Conservation (phyloP, 30 jellyfish, hydroid and myxozoan species). For the Aurelia aurita region DNA sequence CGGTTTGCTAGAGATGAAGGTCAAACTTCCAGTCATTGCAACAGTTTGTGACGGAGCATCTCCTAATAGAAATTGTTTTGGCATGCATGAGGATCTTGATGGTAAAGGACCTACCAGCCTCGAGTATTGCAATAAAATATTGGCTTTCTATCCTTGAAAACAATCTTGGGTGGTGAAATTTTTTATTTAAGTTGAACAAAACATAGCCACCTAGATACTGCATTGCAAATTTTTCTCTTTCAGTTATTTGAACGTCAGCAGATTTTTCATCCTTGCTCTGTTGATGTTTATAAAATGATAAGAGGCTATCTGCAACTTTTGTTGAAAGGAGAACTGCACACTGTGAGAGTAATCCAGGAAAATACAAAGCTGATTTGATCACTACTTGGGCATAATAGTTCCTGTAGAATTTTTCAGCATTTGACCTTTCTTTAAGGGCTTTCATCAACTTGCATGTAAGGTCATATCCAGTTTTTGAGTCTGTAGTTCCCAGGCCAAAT, state of each 20-base stretch:
- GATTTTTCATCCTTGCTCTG: neutral
- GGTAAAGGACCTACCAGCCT: neutral
- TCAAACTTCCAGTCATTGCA: slow-evolving; percentile 3
- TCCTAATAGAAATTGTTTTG: neutral
- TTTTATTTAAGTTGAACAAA: slow-evolving; percentile 34
- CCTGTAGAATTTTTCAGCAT: slow-evolving; percentile 23
- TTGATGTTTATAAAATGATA: neutral
- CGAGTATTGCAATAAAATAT: slow-evolving; percentile 25
- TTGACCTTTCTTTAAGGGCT: slow-evolving; percentile 6
- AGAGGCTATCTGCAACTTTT: slow-evolving; percentile 24
- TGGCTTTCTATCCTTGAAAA: neutral
- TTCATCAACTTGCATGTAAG: slow-evolving; percentile 1
- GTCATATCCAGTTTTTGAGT: slow-evolving; percentile 17
- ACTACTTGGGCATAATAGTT: slow-evolving; percentile 17
- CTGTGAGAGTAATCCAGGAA: slow-evolving; percentile 17
- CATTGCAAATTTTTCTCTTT: slow-evolving; percentile 36
- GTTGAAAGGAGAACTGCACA: slow-evolving; percentile 23
- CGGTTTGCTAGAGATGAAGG: neutral
- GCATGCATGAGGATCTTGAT: neutral
- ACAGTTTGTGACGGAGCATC: neutral
- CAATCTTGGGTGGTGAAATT: slow-evolving; percentile 1
- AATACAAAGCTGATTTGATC: neutral
- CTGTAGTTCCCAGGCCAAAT: neutral
- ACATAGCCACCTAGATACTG: slow-evolving; percentile 66
- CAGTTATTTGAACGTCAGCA: slow-evolving; percentile 10